phyloP scores from a whole-genome alignment of 2,113 vertebrate species.

The Grus americana region DNA sequence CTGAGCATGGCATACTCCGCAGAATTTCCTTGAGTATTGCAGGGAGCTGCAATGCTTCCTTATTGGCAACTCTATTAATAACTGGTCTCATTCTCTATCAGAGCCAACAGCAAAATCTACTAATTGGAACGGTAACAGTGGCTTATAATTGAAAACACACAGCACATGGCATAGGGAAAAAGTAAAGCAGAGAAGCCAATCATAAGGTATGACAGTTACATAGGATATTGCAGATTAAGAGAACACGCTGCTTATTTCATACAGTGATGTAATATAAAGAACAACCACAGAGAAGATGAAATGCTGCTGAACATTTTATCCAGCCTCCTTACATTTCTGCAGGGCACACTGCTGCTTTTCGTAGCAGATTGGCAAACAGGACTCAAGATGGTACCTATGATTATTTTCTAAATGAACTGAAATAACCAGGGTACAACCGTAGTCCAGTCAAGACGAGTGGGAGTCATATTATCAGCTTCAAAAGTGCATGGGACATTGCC shows the following conservation, averaged over 20 bases:
- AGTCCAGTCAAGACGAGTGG: neutral
- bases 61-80: neutral
- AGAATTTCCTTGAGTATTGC: neutral
- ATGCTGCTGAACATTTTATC: neutral
- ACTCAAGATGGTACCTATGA: neutral
- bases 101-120: neutral
- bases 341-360: neutral
- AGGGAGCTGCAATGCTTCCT: neutral
- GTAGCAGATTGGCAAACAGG: neutral
- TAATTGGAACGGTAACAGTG: neutral
- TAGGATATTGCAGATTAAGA: neutral
- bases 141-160: neutral
- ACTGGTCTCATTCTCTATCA: neutral
- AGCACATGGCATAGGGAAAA: neutral
- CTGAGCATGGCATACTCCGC: neutral
- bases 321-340: neutral
- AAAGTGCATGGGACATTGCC: neutral
- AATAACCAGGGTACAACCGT: neutral
- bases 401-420: neutral
- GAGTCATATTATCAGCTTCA: neutral
- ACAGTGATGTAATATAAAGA: neutral
- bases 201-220: neutral
- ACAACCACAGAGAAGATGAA: neutral
- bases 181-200: neutral
- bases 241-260: neutral